Conservation (phyloP, 2,888 invertebrate genomes). For the Clostera curtula region DNA sequence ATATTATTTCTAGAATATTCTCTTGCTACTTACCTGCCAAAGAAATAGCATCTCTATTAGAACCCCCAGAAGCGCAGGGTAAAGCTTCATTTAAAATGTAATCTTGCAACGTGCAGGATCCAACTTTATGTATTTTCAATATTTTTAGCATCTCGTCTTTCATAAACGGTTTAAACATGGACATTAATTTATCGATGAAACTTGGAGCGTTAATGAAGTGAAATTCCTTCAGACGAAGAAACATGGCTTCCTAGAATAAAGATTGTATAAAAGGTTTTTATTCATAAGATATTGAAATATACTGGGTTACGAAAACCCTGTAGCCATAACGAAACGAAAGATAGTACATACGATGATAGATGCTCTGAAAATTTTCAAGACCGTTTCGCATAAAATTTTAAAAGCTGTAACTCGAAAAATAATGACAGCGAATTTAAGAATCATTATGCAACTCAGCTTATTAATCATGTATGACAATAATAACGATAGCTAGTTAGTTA, state of each 20-base stretch:
- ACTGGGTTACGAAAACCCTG: too few relatives aligned
- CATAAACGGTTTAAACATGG: constrained; percentile 81
- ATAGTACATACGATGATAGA: too few relatives aligned
- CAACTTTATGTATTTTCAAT: constrained; percentile 67
- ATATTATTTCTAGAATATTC: too few relatives aligned
- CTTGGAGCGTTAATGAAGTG: constrained; percentile 81
- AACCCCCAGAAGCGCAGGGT: constrained; percentile 75
- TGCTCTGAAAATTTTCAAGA: too few relatives aligned
- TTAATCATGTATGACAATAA: too few relatives aligned
- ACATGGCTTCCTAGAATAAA: constrained; percentile 77
- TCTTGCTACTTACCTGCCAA: constrained; percentile 29
- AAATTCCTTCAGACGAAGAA: constrained; percentile 74
- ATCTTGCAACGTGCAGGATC: constrained; percentile 57
- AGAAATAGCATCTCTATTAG: constrained; percentile 30
- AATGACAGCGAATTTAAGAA: too few relatives aligned
- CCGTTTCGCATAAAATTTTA: too few relatives aligned
- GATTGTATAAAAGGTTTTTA: constrained; percentile 1
- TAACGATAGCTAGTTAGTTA: too few relatives aligned
- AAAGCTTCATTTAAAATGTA: constrained; percentile 70
- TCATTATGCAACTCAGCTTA: too few relatives aligned
- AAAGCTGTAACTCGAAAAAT: too few relatives aligned
- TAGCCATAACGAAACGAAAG: too few relatives aligned
- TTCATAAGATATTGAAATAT: too few relatives aligned
- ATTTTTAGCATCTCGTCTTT: constrained; percentile 76
- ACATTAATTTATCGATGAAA: constrained; percentile 79